phyloP scores from a whole-genome alignment of 2,888 invertebrate genomes.

The Galeruca laticollis region DNA sequence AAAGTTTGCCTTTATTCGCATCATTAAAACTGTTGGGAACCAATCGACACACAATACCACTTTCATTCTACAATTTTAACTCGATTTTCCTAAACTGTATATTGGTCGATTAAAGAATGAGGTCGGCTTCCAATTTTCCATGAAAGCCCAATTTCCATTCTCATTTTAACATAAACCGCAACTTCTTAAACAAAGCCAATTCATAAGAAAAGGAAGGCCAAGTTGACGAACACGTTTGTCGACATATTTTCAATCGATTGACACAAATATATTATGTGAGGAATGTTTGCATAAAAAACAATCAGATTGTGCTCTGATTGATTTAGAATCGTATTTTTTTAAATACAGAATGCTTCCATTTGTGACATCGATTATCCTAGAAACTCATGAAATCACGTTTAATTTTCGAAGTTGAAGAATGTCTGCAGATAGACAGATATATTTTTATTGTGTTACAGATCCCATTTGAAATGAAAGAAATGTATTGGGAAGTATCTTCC shows the following conservation, averaged over 20 bases:
- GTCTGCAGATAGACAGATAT: too few species aligned
- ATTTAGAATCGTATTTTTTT: too few species aligned
- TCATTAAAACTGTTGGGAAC: neutral
- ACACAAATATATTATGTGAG: neutral
- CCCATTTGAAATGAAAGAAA: too few species aligned
- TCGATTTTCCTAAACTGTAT: neutral
- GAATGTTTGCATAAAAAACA: too few species aligned
- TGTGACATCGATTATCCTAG: too few species aligned
- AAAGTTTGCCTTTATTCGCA: neutral
- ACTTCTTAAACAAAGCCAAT: neutral
- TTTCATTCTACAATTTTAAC: neutral
- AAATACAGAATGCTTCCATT: too few species aligned
- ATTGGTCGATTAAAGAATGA: conserved; percentile 8
- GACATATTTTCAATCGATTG: neutral
- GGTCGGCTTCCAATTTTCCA: conserved; percentile 1
- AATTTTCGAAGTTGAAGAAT: too few species aligned
- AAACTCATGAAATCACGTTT: too few species aligned
- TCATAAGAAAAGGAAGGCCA: neutral
- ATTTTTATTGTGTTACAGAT: too few species aligned
- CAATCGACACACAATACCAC: neutral
- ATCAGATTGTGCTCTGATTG: too few species aligned
- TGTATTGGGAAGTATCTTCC: too few species aligned
- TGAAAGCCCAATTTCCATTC: conserved; percentile 10
- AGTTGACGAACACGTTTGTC: too few species aligned
- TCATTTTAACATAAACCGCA: neutral